Percentiles rank a stretch among this genome's conserved stretches.
Conservation (phyloP, 2,888 invertebrate genomes). For the Napeogenes inachia region DNA sequence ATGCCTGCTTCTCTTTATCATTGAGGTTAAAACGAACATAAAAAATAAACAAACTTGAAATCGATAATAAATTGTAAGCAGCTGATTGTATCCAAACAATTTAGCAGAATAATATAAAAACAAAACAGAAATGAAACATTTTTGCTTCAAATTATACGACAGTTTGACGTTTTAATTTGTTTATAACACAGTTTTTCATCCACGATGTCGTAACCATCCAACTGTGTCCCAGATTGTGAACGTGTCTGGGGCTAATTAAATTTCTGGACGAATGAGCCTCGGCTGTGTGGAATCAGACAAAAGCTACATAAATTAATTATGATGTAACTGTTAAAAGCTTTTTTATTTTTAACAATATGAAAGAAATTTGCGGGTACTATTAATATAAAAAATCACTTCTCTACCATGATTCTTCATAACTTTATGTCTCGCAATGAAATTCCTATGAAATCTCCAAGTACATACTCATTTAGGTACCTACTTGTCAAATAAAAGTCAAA, state of each 20-base stretch:
- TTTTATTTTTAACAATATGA: too few species aligned
- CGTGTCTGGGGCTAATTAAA: constrained; percentile 39
- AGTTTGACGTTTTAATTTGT: constrained; percentile 20
- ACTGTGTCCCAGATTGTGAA: too few species aligned
- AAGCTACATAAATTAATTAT: constrained; percentile 16
- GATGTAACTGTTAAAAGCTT: too few species aligned
- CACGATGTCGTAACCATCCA: constrained; percentile 29
- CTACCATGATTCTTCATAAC: too few species aligned
- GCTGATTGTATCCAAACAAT: background rate
- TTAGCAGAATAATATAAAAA: background rate
- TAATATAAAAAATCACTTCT: background rate
- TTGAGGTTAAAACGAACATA: too few species aligned
- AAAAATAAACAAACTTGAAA: too few species aligned
- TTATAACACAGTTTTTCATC: constrained; percentile 35
- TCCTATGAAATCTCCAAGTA: background rate
- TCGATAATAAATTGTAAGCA: too few species aligned
- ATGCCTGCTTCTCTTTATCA: too few species aligned
- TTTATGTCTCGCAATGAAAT: too few species aligned
- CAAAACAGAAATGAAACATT: constrained; percentile 12
- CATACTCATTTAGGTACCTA: background rate
- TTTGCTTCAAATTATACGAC: constrained; percentile 20
- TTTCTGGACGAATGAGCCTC: constrained; percentile 22
- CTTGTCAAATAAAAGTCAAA: background rate
- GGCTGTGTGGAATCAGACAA: constrained; percentile 24
- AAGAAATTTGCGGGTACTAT: constrained; percentile 1